A percentile compares a stretch with the other conserved stretches of the same genome.
These are phyloP conservation scores for Noturus placidus DNA, from an alignment of 2,113 vertebrate genomes.

Conservation along the genomic window DNA sequence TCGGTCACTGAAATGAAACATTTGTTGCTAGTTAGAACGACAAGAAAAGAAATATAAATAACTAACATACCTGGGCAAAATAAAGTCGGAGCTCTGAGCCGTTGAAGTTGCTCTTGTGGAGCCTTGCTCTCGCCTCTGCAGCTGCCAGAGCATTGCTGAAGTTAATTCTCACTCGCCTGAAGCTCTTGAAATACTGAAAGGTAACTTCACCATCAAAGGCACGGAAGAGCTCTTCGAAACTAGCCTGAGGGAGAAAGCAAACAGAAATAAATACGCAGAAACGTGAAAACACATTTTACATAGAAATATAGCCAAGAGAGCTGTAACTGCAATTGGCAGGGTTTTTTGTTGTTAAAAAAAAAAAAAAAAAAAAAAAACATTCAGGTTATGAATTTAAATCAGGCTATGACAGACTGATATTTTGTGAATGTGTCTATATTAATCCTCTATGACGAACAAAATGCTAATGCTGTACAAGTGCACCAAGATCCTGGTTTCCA, in stretches of 20 bases:
- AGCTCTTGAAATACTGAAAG: constrained; percentile 97
- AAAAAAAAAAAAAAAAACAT: too few relatives aligned
- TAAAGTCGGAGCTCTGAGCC: constrained; percentile 91
- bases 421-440: constrained; percentile 46
- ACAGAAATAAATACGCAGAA: background rate
- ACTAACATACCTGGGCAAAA: constrained; percentile 87
- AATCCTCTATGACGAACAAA: constrained; percentile 49
- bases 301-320: background rate
- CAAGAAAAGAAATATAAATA: background rate
- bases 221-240: constrained; percentile 88
- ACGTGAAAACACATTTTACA: background rate
- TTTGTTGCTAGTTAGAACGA: background rate
- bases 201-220: constrained; percentile 84
- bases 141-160: constrained; percentile 88
- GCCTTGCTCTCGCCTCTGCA: constrained; percentile 82
- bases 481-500: constrained; percentile 50
- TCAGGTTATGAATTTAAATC: background rate
- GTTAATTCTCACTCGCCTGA: constrained; percentile 89
- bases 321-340: background rate
- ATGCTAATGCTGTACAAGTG: constrained; percentile 46
- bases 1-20: background rate
- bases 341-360: background rate
- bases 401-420: constrained; percentile 32
- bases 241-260: constrained; percentile 73
- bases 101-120: constrained; percentile 90